Base-by-base conservation (phyloP, 2,888 invertebrate genomes). In the Plusia festucae region DNA sequence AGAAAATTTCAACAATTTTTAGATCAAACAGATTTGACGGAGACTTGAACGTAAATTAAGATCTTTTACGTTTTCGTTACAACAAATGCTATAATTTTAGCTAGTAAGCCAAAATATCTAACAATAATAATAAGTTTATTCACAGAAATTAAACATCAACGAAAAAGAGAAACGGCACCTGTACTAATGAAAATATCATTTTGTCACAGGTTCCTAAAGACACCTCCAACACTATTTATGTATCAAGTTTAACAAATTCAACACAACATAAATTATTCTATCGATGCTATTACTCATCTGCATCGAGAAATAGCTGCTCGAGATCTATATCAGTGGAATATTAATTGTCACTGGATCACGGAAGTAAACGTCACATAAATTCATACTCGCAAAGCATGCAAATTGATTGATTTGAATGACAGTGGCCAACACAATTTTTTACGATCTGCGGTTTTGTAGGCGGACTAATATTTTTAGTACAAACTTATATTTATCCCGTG, bases 331-430 rank as follows among this genome's bases (percentile, higher is more conserved):
- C 67, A 71, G 53, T 65, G 60, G 65, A 73, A 74, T 76, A 68
- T 69, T 66, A 65, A 79, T 79, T 68, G 72, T 69, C 66, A 74
- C 64, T 65, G 72, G 57, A 70, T 72, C 67, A 34, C 67, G 80
- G 80, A 80, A 79, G 80, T 79, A 71, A 69, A 76, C 73, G 80
- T 77, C 74, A 79, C 74, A 76, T 71, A 74, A 79, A 79, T 79
- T 62, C 65, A 73, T 76, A 76, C 82, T 57, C 52, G 64, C 58
- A 40, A 32, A 52, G 82, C 69, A 82, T 80, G 56, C 67, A 72
- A 76, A 82, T 76, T 79, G 65, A 68, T 72, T 79, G 65, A 79
- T 82, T 82, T 80, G 82, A 63, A 67, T 68, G 70, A 68, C 79
- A 76, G 70, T 73, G 68, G 73, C 62, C 20, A 61, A 73, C 22